phyloP scores from a whole-genome alignment of 2,888 invertebrate species.

The Spodoptera exigua region DNA sequence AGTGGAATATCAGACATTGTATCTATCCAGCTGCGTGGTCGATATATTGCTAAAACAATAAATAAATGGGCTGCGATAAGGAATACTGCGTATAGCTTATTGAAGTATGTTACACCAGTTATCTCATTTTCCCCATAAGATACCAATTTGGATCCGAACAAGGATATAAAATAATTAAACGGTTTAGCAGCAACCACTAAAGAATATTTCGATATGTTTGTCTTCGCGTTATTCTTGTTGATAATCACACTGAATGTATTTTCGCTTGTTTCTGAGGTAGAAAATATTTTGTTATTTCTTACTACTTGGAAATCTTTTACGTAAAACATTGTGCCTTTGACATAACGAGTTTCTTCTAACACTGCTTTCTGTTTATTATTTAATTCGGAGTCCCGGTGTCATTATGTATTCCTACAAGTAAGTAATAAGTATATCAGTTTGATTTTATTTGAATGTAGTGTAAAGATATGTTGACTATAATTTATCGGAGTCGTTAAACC shows the following conservation, averaged over 20 bases:
- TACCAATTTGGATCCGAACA: slow-evolving; percentile 69
- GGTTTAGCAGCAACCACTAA: slow-evolving; percentile 67
- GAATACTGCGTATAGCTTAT: slow-evolving; percentile 64
- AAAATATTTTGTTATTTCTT: slow-evolving; percentile 13
- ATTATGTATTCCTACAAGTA: too few relatives aligned
- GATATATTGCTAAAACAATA: slow-evolving; percentile 47
- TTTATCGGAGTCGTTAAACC: too few relatives aligned
- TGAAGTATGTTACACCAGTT: slow-evolving; percentile 45
- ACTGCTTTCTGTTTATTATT: too few relatives aligned
- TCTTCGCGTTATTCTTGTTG: slow-evolving; percentile 8
- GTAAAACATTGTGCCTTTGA: slow-evolving; percentile 39
- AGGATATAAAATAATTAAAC: slow-evolving; percentile 62
- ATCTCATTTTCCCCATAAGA: slow-evolving; percentile 58
- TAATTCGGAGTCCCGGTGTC: too few relatives aligned
- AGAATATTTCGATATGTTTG: slow-evolving; percentile 50
- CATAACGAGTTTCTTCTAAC: too few relatives aligned
- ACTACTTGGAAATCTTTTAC: slow-evolving; percentile 37
- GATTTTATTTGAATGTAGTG: too few relatives aligned
- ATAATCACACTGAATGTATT: slow-evolving; percentile 19
- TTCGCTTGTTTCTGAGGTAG: background rate
- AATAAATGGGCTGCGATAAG: slow-evolving; percentile 53
- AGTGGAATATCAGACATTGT: slow-evolving; percentile 70
- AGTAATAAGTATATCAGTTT: too few relatives aligned
- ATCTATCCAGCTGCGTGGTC: slow-evolving; percentile 64
- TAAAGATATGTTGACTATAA: too few relatives aligned